Evolutionary conservation across 92 coral and sea anemone species (phyloP).

Genomic region (Bergia puertoricense): DNA sequence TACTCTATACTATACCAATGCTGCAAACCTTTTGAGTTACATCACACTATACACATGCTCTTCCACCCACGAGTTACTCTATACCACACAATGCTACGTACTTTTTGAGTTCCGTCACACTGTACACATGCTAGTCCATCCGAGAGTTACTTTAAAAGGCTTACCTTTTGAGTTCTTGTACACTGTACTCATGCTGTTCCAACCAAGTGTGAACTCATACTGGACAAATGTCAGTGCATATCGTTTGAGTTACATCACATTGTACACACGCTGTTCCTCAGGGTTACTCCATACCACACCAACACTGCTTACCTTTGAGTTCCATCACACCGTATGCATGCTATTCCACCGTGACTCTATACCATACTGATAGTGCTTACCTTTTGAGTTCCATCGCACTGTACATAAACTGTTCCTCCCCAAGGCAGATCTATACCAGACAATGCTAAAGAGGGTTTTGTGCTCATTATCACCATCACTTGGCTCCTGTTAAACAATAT

Average conservation of each 20-base stretch:
- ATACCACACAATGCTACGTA: too few relatives aligned
- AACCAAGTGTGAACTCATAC: neutral
- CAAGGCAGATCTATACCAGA: conserved; percentile 86
- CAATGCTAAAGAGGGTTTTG: conserved; percentile 68
- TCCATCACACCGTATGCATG: conserved; percentile 43
- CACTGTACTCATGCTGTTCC: conserved; percentile 36
- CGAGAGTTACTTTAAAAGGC: neutral
- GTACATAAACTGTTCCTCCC: conserved; percentile 92
- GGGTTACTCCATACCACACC: conserved; percentile 24
- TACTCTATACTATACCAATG: too few relatives aligned
- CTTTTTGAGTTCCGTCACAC: too few relatives aligned
- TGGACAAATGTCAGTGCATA: neutral
- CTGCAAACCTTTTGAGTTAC: neutral
- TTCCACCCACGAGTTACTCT: too few relatives aligned
- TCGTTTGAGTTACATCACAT: conserved; percentile 78
- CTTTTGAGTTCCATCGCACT: conserved; percentile 90
- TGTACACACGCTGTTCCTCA: conserved; percentile 77
- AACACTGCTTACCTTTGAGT: conserved; percentile 7
- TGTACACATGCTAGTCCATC: too few relatives aligned
- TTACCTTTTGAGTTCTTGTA: conserved; percentile 39
- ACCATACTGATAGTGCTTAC: conserved; percentile 20
- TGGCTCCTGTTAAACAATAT: conserved; percentile 72
- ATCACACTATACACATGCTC: neutral
- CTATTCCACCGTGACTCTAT: neutral
- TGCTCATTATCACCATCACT: conserved; percentile 79